Conservation (phyloP, 2,888 invertebrate species). For the Stenodera caucasica region DNA sequence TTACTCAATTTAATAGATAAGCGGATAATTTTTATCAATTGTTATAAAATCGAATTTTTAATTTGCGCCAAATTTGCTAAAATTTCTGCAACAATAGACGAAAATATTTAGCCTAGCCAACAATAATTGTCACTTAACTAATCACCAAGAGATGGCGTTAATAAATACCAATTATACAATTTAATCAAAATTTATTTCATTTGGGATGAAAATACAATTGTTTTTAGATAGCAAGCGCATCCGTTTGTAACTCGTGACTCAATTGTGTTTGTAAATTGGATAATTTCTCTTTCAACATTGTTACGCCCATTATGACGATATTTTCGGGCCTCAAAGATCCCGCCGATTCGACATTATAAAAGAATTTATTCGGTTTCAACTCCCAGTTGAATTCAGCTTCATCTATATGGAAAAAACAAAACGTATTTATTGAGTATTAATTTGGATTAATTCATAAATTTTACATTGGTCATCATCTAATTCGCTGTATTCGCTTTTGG, state of each 20-base stretch:
- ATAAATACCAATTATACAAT: neutral
- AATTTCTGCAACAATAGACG: neutral
- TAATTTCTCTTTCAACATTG: slow-evolving; percentile 91
- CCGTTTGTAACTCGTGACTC: slow-evolving; percentile 83
- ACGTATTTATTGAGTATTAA: neutral
- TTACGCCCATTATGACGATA: slow-evolving; percentile 94
- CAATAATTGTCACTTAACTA: no score
- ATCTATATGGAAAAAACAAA: slow-evolving; percentile 54
- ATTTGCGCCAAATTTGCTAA: neutral
- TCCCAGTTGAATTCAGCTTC: slow-evolving; percentile 94
- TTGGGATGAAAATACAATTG: no score
- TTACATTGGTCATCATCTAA: slow-evolving; percentile 86
- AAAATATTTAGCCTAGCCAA: neutral
- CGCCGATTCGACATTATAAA: slow-evolving; percentile 93
- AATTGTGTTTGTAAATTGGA: slow-evolving; percentile 93
- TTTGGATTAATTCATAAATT: neutral
- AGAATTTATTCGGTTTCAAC: slow-evolving; percentile 96
- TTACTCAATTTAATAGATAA: no score
- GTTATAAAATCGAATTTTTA: neutral
- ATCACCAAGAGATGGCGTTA: neutral
- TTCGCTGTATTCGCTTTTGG: slow-evolving; percentile 96
- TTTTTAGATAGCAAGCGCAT: slow-evolving; percentile 76
- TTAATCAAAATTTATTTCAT: no score
- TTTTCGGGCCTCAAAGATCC: slow-evolving; percentile 95
- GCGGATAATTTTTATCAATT: no score